Conservation (phyloP, 2,113 vertebrate species). For the Megaceryle torquata region DNA sequence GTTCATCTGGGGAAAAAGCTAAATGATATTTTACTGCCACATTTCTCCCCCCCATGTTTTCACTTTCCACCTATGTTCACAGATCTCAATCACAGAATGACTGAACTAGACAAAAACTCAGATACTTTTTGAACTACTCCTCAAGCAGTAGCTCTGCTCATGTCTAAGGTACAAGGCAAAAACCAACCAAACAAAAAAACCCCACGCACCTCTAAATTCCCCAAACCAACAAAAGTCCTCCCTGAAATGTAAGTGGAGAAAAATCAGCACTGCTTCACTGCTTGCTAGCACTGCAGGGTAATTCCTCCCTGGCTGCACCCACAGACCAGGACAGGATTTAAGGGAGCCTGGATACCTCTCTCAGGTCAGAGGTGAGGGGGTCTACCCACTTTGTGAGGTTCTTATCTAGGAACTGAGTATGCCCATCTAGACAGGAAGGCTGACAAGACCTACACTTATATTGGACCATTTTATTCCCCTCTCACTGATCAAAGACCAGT, state of each 20-base stretch:
- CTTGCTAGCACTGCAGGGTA: rapidly evolving
- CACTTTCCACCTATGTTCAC: background rate
- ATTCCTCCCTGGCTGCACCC: background rate
- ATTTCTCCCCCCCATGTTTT: background rate
- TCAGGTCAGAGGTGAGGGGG: background rate
- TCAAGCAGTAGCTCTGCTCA: background rate
- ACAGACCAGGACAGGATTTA: background rate
- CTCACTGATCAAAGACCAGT: background rate
- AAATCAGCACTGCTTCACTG: background rate
- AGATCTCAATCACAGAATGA: background rate
- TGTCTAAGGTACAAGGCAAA: background rate
- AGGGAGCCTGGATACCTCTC: background rate
- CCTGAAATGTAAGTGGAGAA: background rate
- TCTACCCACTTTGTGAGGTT: background rate
- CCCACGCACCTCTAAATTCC: no score
- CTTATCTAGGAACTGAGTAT: background rate
- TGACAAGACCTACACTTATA: background rate
- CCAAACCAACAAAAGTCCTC: background rate
- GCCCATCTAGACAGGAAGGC: background rate
- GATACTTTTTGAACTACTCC: background rate
- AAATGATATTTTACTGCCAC: background rate
- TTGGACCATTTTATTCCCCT: background rate
- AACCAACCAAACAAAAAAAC: background rate
- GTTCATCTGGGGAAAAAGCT: background rate
- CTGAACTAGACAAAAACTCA: background rate